Base-by-base conservation (phyloP, 1,140 invertebrate species). In the Drosophila grimshawi region DNA sequence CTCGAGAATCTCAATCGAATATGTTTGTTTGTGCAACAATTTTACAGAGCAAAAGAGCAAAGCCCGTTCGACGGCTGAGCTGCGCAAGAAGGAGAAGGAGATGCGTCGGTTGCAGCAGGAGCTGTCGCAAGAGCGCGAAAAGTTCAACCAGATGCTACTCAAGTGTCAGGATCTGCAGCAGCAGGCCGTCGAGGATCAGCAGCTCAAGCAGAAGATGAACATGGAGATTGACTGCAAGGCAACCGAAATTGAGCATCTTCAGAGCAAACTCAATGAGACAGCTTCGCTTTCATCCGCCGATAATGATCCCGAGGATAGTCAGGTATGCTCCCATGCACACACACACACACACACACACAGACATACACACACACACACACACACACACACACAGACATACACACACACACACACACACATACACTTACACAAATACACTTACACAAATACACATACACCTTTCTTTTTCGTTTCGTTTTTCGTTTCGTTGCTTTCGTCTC, bases 181-280 rank as follows among this genome's bases (percentile, higher is more conserved):
- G 67, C 95, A 95, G 91, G 91, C 95, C 8, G 93, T 95, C 3
- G 95, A 96, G 81, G 95, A 95, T 79, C 93, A 94, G 75, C 94
- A 96, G 90, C 92, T 94, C 0, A 95, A 96, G 80, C 92, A 97
- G 53, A 95, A 96, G 52, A 93, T 99, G 52, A 96, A 98, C 92
- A 99, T 99, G 98, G 98, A 99, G 93, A 94, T 94, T 30, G 98
- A 99, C 92, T 97, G 97, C 74, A 99, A 99, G 93, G 98, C 99
- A 92, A 97, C 96, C 2, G 98, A 99, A 93, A 98, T 99, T 69
- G 98, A 99, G 93, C 96, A 97, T 78, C 93, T 99, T 10, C 96
- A 97, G 91, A 95, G 96, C 91, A 97, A 97, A 91, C 94, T 98
- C 53, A 96, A 96, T 81, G 98, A 99, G 93, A 98, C 97, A 0